These are phyloP conservation scores for Cephonodes hylas DNA, from an alignment of 2,888 invertebrate genomes.

Conservation along the genomic window DNA sequence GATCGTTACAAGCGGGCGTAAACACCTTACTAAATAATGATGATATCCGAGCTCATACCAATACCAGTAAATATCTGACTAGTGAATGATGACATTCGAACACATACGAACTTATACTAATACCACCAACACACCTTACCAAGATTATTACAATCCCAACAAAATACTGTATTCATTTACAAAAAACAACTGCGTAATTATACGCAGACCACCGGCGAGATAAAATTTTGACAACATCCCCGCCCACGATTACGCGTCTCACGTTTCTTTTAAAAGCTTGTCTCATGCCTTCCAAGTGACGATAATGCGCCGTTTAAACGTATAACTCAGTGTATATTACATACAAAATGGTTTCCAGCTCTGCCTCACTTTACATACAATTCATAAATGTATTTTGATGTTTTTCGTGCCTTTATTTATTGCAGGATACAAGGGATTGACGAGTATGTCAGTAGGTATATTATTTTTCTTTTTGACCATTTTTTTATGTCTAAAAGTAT, in stretches of 20 bases:
- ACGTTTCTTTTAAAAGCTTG: slow-evolving; percentile 13
- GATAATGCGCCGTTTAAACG: slow-evolving; percentile 11
- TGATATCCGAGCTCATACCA: too few species aligned
- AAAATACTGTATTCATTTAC: background rate
- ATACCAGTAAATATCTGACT: too few species aligned
- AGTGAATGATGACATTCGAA: too few species aligned
- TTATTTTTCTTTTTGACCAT: too few species aligned
- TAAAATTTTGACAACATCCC: slow-evolving; percentile 8
- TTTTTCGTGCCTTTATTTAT: background rate
- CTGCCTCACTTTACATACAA: background rate
- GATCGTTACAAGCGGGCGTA: too few species aligned
- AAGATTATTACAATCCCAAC: background rate
- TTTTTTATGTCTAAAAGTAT: too few species aligned
- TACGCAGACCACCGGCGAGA: slow-evolving; percentile 20
- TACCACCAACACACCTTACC: too few species aligned
- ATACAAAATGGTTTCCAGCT: background rate
- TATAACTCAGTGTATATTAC: background rate
- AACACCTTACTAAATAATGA: too few species aligned
- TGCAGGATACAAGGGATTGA: too few species aligned
- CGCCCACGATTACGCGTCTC: slow-evolving; percentile 13
- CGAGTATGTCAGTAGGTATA: too few species aligned
- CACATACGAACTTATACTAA: too few species aligned
- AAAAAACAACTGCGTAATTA: slow-evolving; percentile 29
- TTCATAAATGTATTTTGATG: background rate
- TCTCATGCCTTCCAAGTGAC: slow-evolving; percentile 9